These are phyloP conservation scores for Limnodromus scolopaceus DNA, from an alignment of 2,797 vertebrate species.

Conservation along the genomic window DNA sequence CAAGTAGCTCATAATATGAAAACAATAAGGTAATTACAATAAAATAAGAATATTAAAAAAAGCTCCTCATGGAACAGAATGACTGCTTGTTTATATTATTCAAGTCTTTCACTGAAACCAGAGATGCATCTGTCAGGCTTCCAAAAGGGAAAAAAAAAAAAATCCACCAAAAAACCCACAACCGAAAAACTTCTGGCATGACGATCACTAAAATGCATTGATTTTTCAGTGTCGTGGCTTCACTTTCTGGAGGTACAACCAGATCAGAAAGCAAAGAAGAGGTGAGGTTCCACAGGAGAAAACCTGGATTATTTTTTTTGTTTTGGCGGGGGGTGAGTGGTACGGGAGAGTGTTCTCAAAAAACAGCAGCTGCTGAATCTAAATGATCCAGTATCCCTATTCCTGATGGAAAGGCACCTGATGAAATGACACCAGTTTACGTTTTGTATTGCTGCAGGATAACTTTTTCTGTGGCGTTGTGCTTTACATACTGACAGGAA, in stretches of 20 bases:
- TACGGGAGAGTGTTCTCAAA: background rate
- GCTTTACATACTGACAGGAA: background rate
- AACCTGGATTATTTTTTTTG: background rate
- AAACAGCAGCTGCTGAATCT: background rate
- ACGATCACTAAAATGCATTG: background rate
- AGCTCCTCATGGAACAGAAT: conserved; percentile 63
- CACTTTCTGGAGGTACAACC: conserved; percentile 39
- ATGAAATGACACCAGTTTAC: background rate
- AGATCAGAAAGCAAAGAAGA: conserved; percentile 17
- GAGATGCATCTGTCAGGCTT: conserved; percentile 54
- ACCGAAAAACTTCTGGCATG: background rate
- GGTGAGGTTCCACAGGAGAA: background rate
- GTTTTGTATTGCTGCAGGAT: background rate
- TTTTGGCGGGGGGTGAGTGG: too few relatives aligned
- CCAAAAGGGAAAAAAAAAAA: background rate
- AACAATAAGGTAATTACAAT: conserved; percentile 78
- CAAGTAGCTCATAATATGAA: conserved; percentile 78
- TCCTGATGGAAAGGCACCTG: background rate
- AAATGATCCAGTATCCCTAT: background rate
- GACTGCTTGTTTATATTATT: conserved; percentile 58
- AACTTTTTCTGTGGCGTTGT: background rate
- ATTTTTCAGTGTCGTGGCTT: conserved; percentile 22
- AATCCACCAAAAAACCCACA: background rate
- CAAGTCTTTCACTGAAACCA: conserved; percentile 73
- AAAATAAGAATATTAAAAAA: conserved; percentile 73